Conservation (phyloP, 2,888 invertebrate genomes). For the Ditula angustiorana region DNA sequence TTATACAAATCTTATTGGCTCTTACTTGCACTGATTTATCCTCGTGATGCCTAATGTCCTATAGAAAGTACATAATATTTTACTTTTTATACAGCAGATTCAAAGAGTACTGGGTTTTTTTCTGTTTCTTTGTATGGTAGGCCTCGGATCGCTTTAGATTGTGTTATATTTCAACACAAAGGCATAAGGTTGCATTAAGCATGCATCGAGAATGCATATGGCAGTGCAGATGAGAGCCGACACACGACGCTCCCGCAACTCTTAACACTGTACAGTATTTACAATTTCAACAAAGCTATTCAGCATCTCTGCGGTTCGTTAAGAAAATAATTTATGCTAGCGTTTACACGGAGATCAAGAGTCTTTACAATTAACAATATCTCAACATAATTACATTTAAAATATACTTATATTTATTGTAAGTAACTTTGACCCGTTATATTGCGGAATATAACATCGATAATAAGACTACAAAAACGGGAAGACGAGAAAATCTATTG, state of each 20-base stretch:
- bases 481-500: slow-evolving; percentile 9
- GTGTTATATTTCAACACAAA: too few species aligned
- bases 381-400: slow-evolving; percentile 50
- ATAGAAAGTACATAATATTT: too few species aligned
- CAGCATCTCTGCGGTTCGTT: slow-evolving; percentile 56
- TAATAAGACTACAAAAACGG: slow-evolving; percentile 36
- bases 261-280: slow-evolving; percentile 80
- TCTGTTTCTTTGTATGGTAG: too few species aligned
- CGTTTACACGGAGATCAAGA: slow-evolving; percentile 25
- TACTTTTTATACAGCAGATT: too few species aligned
- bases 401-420: slow-evolving; percentile 49
- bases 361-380: slow-evolving; percentile 44
- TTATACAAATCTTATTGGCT: slow-evolving; percentile 14
- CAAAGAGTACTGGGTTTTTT: too few species aligned
- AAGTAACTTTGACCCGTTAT: slow-evolving; percentile 67
- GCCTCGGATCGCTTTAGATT: too few species aligned
- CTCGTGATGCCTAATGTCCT: too few species aligned
- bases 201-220: background rate
- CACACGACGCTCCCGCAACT: slow-evolving; percentile 44
- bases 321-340: slow-evolving; percentile 74
- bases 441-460: slow-evolving; percentile 52
- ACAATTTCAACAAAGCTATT: slow-evolving; percentile 66
- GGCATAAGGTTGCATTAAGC: background rate
- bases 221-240: slow-evolving; percentile 14
- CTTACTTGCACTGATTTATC: slow-evolving; percentile 20